These are phyloP conservation scores for Heliconius congener DNA, from an alignment of 1,140 invertebrate genomes.

Conservation along the genomic window DNA sequence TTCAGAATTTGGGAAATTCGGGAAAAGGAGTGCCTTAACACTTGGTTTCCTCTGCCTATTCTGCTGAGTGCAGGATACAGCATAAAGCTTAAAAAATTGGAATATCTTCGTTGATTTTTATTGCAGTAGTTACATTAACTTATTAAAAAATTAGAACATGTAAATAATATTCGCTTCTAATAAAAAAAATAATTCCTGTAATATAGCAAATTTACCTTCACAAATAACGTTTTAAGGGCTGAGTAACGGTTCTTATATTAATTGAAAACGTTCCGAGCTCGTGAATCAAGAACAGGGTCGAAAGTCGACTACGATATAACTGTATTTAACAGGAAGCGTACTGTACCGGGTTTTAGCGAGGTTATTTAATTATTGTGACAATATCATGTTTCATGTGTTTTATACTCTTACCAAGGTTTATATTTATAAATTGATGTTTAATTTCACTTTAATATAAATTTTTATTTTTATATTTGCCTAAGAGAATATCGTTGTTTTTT, in stretches of 20 bases:
- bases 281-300: conserved; percentile 32
- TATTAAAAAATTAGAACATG: background rate
- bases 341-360: background rate
- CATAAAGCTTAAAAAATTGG: too few species aligned
- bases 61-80: too few species aligned
- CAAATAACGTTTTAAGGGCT: conserved; percentile 21
- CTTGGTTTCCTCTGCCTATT: too few species aligned
- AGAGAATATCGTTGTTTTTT: too few species aligned
- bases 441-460: too few species aligned
- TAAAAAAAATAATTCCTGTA: background rate
- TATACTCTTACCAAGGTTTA: background rate
- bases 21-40: too few species aligned
- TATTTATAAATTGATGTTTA: too few species aligned
- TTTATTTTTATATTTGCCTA: too few species aligned
- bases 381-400: background rate
- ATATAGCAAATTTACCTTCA: background rate
- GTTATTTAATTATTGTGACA: conserved; percentile 10
- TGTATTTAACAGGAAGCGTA: conserved; percentile 3
- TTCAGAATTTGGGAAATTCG: too few species aligned
- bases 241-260: conserved; percentile 29
- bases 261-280: conserved; percentile 29
- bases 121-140: background rate
- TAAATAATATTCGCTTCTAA: background rate
- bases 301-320: conserved; percentile 13
- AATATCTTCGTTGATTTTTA: background rate